Evolutionary conservation across 2,797 vertebrate genomes (phyloP), one percentile per base, ranked within the genome.

Genomic region (Lophotriccus pileatus): DNA sequence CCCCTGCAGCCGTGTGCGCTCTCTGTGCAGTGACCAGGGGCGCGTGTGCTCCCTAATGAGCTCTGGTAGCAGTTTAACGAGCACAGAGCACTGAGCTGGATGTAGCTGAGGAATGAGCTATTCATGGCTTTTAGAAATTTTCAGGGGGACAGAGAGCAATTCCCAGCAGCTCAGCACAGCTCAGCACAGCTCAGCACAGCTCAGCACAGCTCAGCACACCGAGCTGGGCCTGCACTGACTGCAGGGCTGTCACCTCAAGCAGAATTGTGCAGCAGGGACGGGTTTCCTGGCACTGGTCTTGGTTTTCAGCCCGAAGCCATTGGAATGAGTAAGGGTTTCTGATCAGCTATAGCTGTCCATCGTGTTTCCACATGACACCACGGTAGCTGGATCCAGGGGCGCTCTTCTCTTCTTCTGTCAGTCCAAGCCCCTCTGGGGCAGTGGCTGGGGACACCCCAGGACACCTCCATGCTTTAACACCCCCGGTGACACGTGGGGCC

Each of bases 351-450:
- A 68, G 53, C 15, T 55, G 9, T 27, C 53, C 37, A 3, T 10
- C 0, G 0, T 0, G 1, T 8, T 18, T 1, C 50, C 49, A n/a
- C 3, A 1, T 3, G 36, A 3, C 52, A 10, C 14, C 30, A 9
- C 0, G 0, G 16, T 7, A 44, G 36, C 47, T 19, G 24, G 36
- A 43, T 28, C 37, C 73, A 27, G 15, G 60, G 59, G 21, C 30
- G 22, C 37, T 9, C 19, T 14, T 8, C n/a, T 10, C 18, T 9
- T 41, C 34, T 23, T 25, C 12, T 13, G 0, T 19, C 58, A 5
- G 41, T 3, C 37, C 2, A 7, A 52, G 34, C 10, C 36, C 39
- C 32, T 47, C 1, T 0, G 46, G 36, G 27, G 13, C 7, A 8
- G 7, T 3, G 19, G 46, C 1, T 66, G 62, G 28, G 25, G 32